phyloP scores from a whole-genome alignment of 2,888 invertebrate species.

The Griposia aprilina region DNA sequence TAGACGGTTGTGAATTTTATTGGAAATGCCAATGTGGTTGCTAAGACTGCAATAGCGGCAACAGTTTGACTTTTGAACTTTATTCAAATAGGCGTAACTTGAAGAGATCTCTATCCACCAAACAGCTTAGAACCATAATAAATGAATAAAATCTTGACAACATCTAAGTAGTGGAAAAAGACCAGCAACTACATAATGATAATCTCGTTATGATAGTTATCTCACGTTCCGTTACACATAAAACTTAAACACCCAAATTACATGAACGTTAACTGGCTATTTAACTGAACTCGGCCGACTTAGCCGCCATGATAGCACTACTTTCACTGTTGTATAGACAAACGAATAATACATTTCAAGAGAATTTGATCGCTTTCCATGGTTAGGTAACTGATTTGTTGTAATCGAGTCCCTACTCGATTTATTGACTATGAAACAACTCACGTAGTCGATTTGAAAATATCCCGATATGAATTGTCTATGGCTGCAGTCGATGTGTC shows the following conservation, averaged over 20 bases:
- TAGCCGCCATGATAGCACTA: conserved; percentile 48
- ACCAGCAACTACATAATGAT: conserved; percentile 31
- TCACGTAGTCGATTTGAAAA: conserved; percentile 54
- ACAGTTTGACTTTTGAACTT: not conserved
- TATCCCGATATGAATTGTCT: conserved; percentile 46
- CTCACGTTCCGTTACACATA: conserved; percentile 60
- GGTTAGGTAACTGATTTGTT: conserved; percentile 70
- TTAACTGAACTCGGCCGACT: conserved; percentile 54
- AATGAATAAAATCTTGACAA: conserved; percentile 9
- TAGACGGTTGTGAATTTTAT: not conserved
- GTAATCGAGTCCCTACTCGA: conserved; percentile 55
- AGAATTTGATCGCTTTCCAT: conserved; percentile 71
- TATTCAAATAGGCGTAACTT: not conserved
- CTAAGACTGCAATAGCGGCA: not conserved
- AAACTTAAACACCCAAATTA: conserved; percentile 55
- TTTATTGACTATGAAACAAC: conserved; percentile 61
- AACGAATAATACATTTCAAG: conserved; percentile 65
- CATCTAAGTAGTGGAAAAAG: conserved; percentile 31
- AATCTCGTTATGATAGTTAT: conserved; percentile 57
- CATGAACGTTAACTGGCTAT: conserved; percentile 55
- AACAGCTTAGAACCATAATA: no score
- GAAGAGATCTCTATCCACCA: not conserved
- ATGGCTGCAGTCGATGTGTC: conserved; percentile 29
- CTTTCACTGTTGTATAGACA: conserved; percentile 70
- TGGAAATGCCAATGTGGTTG: not conserved